Percentiles rank a stretch among this genome's conserved stretches.
phyloP scores from a whole-genome alignment of 2,797 vertebrate species.

The Monodelphis domestica region DNA sequence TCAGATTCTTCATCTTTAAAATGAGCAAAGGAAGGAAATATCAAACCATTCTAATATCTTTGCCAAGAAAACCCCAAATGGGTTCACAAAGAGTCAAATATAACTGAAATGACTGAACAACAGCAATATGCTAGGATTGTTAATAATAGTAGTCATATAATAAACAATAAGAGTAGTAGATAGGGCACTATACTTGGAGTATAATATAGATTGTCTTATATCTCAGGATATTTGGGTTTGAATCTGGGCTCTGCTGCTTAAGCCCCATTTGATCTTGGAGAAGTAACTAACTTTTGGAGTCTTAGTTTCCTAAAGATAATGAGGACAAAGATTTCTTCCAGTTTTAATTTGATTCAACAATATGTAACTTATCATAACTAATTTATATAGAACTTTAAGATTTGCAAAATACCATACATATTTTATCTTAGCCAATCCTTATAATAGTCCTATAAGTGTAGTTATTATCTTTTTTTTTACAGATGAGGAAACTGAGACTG shows the following conservation, averaged over 20 bases:
- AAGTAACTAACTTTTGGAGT: not conserved
- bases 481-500: not conserved
- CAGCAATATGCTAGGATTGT: too few species aligned
- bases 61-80: too few species aligned
- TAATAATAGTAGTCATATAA: not conserved
- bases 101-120: too few species aligned
- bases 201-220: not conserved
- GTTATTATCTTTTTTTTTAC: not conserved
- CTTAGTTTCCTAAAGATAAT: not conserved
- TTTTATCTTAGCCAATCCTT: not conserved
- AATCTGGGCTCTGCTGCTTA: not conserved
- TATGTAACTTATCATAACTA: not conserved
- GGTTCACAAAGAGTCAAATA: too few species aligned
- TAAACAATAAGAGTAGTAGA: not conserved
- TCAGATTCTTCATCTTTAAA: too few species aligned
- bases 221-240: not conserved
- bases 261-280: not conserved
- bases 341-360: not conserved
- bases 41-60: too few species aligned
- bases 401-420: not conserved
- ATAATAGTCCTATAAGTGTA: not conserved
- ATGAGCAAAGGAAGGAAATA: too few species aligned
- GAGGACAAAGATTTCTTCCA: not conserved
- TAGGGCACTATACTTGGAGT: not conserved
- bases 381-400: not conserved